A percentile compares a stretch with the other conserved stretches of the same genome.
These are phyloP conservation scores for Microplitis manilae DNA, from an alignment of 2,888 invertebrate species.

Conservation along the genomic window DNA sequence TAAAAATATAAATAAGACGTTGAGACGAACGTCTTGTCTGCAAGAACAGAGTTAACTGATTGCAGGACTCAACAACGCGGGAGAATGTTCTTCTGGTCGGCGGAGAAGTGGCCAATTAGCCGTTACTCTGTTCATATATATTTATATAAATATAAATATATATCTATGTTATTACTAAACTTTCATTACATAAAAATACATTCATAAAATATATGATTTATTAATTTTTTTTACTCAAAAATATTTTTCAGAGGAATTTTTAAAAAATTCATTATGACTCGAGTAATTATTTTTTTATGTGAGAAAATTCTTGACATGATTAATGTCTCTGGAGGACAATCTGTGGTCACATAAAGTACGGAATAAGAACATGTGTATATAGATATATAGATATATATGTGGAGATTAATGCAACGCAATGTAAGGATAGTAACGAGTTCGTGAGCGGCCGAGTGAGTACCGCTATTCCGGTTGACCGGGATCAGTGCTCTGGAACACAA, in stretches of 20 bases:
- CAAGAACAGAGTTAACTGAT: conserved; percentile 57
- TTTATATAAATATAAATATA: neutral
- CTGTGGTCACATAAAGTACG: conserved; percentile 29
- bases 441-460: conserved; percentile 58
- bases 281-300: neutral
- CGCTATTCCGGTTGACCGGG: conserved; percentile 70
- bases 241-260: too few species aligned
- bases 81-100: conserved; percentile 55
- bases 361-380: conserved; percentile 18
- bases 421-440: conserved; percentile 28
- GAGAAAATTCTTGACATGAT: conserved; percentile 10
- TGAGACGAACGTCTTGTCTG: conserved; percentile 48
- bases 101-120: conserved; percentile 70
- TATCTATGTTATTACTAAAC: neutral
- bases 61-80: conserved; percentile 33
- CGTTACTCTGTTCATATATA: conserved; percentile 56
- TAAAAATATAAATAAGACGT: neutral
- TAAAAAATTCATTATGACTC: too few species aligned
- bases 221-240: neutral
- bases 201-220: neutral
- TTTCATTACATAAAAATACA: neutral
- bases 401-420: neutral
- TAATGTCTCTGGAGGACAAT: conserved; percentile 5
- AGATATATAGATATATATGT: neutral
- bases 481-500: conserved; percentile 66